Conservation (phyloP, 2,888 invertebrate genomes). For the Drosophila histrio region DNA sequence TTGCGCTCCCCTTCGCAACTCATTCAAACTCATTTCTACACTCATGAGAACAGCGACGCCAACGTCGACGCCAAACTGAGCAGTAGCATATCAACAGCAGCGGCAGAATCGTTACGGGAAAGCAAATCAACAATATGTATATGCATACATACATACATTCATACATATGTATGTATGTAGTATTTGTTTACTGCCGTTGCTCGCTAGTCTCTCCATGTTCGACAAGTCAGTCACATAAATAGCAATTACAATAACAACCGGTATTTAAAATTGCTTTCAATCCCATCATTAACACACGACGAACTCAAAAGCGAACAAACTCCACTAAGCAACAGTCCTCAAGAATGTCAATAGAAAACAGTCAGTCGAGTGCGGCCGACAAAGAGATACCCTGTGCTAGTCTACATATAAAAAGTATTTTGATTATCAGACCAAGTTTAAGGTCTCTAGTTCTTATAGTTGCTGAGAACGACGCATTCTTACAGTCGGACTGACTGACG, state of each 20-base stretch:
- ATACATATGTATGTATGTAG: neutral
- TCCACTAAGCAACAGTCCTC: slow-evolving; percentile 18
- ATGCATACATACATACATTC: neutral
- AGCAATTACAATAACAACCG: slow-evolving; percentile 66
- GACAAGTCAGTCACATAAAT: slow-evolving; percentile 50
- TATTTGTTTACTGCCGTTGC: slow-evolving; percentile 10
- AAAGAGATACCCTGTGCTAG: too few relatives aligned
- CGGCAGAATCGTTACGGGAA: slow-evolving; percentile 18
- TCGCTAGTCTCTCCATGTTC: slow-evolving; percentile 24
- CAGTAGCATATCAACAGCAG: slow-evolving; percentile 51
- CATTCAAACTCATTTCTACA: slow-evolving; percentile 75
- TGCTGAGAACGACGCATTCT: too few relatives aligned
- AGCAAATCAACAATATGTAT: slow-evolving; percentile 32
- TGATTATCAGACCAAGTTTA: too few relatives aligned
- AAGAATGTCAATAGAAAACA: slow-evolving; percentile 19
- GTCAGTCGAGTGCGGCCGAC: too few relatives aligned
- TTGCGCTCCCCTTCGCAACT: slow-evolving; percentile 47
- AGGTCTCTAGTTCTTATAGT: too few relatives aligned
- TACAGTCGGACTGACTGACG: too few relatives aligned
- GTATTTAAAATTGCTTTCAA: slow-evolving; percentile 68
- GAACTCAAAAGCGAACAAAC: slow-evolving; percentile 8
- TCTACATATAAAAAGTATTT: too few relatives aligned
- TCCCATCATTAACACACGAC: slow-evolving; percentile 51
- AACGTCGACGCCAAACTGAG: slow-evolving; percentile 21
- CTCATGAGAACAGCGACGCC: slow-evolving; percentile 44